Evolutionary conservation across 1,140 invertebrate genomes (phyloP).

Genomic region (Limonius californicus): DNA sequence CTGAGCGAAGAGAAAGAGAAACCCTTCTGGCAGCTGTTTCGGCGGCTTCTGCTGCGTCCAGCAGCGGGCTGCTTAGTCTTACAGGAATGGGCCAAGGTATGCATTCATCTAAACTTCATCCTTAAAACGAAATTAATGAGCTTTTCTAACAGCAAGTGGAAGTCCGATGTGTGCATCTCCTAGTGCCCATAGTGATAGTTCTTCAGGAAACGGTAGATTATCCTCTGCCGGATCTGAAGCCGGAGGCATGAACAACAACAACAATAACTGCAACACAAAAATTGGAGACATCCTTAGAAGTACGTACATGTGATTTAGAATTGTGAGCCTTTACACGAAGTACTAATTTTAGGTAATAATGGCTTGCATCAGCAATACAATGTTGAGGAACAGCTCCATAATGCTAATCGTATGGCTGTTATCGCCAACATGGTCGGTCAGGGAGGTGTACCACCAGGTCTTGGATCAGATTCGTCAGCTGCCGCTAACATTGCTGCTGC

Average conservation of each 20-base stretch:
- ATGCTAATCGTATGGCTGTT: slow-evolving; percentile 68
- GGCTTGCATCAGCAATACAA: slow-evolving; percentile 59
- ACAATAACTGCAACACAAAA: slow-evolving; percentile 70
- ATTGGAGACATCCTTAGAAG: slow-evolving; percentile 63
- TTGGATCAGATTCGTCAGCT: slow-evolving; percentile 44
- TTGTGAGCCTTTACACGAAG: too few relatives aligned
- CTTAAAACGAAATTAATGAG: too few relatives aligned
- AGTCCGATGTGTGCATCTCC: slow-evolving; percentile 70
- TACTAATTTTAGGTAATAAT: slow-evolving; percentile 46
- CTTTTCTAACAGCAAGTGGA: slow-evolving; percentile 46
- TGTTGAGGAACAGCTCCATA: slow-evolving; percentile 66
- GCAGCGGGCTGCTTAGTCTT: slow-evolving; percentile 43
- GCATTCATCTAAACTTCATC: too few relatives aligned
- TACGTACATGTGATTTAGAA: too few relatives aligned
- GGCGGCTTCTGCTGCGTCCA: slow-evolving; percentile 55
- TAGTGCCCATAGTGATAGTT: slow-evolving; percentile 77
- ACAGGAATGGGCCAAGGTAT: slow-evolving; percentile 43
- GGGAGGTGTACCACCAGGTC: slow-evolving; percentile 48
- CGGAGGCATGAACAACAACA: slow-evolving; percentile 62
- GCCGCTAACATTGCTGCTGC: slow-evolving; percentile 64
- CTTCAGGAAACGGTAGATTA: slow-evolving; percentile 71
- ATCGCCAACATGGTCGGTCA: slow-evolving; percentile 67
- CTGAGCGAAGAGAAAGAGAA: slow-evolving; percentile 81
- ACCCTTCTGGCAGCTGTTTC: slow-evolving; percentile 64
- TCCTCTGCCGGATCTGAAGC: slow-evolving; percentile 74